Evolutionary conservation across 2,113 vertebrate genomes (phyloP).

Genomic region (Numenius arquata): DNA sequence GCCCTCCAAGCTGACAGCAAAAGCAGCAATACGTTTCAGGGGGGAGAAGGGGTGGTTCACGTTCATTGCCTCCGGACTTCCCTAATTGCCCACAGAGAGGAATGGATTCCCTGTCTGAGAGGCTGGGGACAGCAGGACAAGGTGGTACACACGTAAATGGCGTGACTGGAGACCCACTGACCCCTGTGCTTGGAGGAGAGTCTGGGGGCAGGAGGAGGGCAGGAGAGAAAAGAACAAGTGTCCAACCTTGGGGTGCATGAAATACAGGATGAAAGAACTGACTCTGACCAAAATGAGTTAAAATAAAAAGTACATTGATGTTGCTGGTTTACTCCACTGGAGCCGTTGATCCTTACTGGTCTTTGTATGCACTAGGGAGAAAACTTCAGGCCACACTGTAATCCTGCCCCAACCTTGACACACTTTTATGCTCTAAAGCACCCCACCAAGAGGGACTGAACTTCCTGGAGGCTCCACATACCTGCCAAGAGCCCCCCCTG

Average conservation of each 20-base stretch:
- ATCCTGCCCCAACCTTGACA: background rate
- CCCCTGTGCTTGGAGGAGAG: fast-evolving
- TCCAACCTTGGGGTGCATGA: background rate
- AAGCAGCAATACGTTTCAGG: background rate
- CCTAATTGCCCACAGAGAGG: background rate
- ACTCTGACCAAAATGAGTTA: background rate
- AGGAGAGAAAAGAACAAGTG: background rate
- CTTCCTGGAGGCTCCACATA: background rate
- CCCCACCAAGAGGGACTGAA: background rate
- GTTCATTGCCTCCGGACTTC: background rate
- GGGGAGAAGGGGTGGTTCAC: background rate
- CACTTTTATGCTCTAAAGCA: background rate
- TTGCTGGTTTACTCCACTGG: background rate
- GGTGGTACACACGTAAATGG: background rate
- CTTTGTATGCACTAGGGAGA: background rate
- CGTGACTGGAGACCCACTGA: background rate
- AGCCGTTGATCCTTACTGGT: background rate
- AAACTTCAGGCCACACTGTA: background rate
- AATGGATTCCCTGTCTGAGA: background rate
- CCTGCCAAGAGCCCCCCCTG: background rate
- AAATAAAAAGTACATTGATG: background rate
- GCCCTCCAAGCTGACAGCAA: background rate
- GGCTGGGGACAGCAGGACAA: background rate
- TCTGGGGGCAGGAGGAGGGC: background rate
- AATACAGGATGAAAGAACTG: background rate